Evolutionary conservation across 2,113 vertebrate species (phyloP), one percentile per base, ranked within the genome.

Genomic region (Passer domesticus): DNA sequence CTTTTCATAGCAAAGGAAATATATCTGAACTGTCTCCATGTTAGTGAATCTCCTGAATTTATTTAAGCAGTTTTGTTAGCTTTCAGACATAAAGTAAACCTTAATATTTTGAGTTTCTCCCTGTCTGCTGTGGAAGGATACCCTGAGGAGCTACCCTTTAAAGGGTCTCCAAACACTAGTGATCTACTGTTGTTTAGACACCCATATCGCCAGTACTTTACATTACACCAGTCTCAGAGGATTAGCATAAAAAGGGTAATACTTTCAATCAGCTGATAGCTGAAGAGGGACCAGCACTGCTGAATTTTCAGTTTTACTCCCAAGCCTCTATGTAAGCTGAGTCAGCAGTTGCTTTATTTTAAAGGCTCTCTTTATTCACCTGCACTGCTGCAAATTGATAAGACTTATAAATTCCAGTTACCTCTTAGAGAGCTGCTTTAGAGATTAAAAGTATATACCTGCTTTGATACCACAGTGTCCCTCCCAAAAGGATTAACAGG

Each of bases 291-390:
- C 49, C 53, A 74, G n/a, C 10, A 30, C 28, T 93, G 95, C 84
- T 69, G 89, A 96, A 87, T 94, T 95, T 95, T 95, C 93, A 90
- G 74, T 95, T 97, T 98, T 95, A 90, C 33, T 96, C 73, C 59
- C 77, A 50, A 95, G 72, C 46, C 83, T 96, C 66, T 82, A 53
- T 78, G 80, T 62, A 81, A 62, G 52, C 84, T 91, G 94, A 95
- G 83, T 96, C 83, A 95, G 83, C 79, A 80, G 52, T 52, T 94
- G 75, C 86, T 97, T 97, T 95, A 91, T 92, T 97, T 98, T 96
- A 89, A 96, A 97, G n/a, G 63, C 55, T 90, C 83, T 87, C 78
- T 94, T 96, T 97, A 76, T 85, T 95, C 90, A 96, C 84, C 78
- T 75, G 72, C 77, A 92, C 81, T 95, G 55, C 70, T 89, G 83